Percentiles rank a stretch among this genome's conserved stretches.
phyloP scores from a whole-genome alignment of 2,888 invertebrate genomes.

The Hirtodrosophila duncani region DNA sequence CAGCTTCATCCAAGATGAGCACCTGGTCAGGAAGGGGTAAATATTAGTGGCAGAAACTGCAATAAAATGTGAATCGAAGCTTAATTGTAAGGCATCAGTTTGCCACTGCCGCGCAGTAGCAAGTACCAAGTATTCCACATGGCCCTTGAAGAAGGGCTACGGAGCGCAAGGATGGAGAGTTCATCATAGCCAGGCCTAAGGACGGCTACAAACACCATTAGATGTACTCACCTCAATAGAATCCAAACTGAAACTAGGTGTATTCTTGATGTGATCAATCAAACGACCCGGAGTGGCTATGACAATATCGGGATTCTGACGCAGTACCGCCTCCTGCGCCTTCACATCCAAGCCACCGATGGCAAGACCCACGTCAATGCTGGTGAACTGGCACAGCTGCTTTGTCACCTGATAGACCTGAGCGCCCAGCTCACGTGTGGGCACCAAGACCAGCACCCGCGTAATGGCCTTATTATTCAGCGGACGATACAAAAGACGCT shows the following conservation, averaged over 20 bases:
- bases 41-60: neutral
- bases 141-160: conserved; percentile 44
- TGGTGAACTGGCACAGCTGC: conserved; percentile 92
- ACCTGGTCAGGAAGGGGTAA: conserved; percentile 66
- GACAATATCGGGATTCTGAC: conserved; percentile 96
- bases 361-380: conserved; percentile 88
- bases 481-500: conserved; percentile 93
- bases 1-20: conserved; percentile 83
- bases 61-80: neutral
- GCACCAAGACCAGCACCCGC: conserved; percentile 94
- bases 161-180: conserved; percentile 78
- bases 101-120: conserved; percentile 46
- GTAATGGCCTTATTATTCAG: conserved; percentile 84
- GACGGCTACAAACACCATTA: neutral
- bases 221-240: conserved; percentile 87
- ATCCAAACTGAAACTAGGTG: conserved; percentile 93
- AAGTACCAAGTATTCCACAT: conserved; percentile 39
- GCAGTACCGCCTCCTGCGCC: conserved; percentile 87
- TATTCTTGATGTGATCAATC: conserved; percentile 97
- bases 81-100: conserved; percentile 50
- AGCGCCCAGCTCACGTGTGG: conserved; percentile 97
- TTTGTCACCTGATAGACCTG: conserved; percentile 97
- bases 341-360: conserved; percentile 94
- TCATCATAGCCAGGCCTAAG: conserved; percentile 69
- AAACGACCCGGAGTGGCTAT: conserved; percentile 99